Percentiles rank a stretch among this genome's conserved stretches.
Evolutionary conservation across 1,140 invertebrate species (phyloP).

Genomic region (Nasonia longicornis): DNA sequence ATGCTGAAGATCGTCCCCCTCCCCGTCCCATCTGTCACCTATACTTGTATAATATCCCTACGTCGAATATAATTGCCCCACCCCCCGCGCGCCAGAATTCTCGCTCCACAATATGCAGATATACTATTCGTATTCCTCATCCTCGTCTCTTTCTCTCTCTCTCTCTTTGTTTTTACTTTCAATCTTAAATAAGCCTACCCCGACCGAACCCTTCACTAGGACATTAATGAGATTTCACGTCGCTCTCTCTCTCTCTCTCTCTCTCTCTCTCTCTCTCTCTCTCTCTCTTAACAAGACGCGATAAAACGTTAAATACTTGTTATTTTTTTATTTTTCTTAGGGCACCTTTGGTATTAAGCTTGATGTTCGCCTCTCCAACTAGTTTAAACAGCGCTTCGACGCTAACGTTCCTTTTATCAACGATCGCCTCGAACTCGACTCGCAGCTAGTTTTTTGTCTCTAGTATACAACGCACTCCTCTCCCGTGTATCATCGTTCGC

Average conservation of each 20-base stretch:
- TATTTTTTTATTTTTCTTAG: slow-evolving; percentile 64
- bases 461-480: neutral
- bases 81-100: neutral
- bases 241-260: slow-evolving; percentile 10
- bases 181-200: slow-evolving; percentile 23
- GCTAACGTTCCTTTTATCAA: slow-evolving; percentile 40
- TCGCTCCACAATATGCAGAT: too few species aligned
- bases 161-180: slow-evolving; percentile 29
- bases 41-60: slow-evolving; percentile 28
- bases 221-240: slow-evolving; percentile 53
- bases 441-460: neutral
- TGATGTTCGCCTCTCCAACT: slow-evolving; percentile 62
- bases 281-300: slow-evolving; percentile 60
- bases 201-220: slow-evolving; percentile 47
- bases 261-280: slow-evolving; percentile 26
- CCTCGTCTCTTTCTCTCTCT: slow-evolving; percentile 19
- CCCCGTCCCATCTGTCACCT: slow-evolving; percentile 7
- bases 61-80: neutral
- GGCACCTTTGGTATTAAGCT: slow-evolving; percentile 71
- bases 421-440: slow-evolving; percentile 32
- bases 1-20: slow-evolving; percentile 42
- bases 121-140: slow-evolving; percentile 7
- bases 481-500: neutral
- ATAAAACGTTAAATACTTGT: slow-evolving; percentile 68
- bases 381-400: slow-evolving; percentile 41